These are phyloP conservation scores for Poeciliopsis gracilis DNA, from an alignment of 2,797 vertebrate genomes.

Conservation along the genomic window DNA sequence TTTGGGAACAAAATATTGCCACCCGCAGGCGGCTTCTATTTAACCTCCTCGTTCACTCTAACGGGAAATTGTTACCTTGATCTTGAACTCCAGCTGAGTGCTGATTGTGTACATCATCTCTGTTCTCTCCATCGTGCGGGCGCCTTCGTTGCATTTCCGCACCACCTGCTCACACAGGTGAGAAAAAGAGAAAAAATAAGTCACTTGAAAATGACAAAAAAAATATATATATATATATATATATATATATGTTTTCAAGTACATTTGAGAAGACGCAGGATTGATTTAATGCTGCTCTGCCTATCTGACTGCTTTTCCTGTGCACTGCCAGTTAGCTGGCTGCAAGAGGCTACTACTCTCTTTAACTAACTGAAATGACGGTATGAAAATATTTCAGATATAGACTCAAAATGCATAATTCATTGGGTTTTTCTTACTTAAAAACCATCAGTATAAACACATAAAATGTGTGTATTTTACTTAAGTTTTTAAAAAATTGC, in stretches of 20 bases:
- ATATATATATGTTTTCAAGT: neutral
- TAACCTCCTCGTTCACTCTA: neutral
- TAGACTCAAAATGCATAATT: neutral
- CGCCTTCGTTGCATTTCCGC: conserved; percentile 95
- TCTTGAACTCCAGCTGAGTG: conserved; percentile 97
- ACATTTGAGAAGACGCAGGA: neutral
- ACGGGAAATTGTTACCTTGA: conserved; percentile 84
- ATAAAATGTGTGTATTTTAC: neutral
- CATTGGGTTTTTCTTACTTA: too few species aligned
- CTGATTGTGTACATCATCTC: conserved; percentile 99
- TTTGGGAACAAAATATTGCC: neutral
- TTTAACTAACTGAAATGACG: neutral
- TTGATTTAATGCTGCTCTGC: neutral
- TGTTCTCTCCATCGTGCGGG: conserved; percentile 95
- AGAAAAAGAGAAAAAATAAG: neutral
- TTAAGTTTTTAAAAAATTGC: neutral
- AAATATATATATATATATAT: neutral
- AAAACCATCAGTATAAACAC: neutral
- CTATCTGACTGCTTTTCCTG: neutral
- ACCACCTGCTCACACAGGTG: conserved; percentile 84
- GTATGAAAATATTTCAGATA: neutral
- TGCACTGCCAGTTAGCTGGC: neutral
- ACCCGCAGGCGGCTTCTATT: neutral
- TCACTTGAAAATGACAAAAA: neutral
- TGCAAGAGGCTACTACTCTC: neutral